These are phyloP conservation scores for Myotis myotis DNA, from an alignment of 2,797 vertebrate species.

Conservation along the genomic window DNA sequence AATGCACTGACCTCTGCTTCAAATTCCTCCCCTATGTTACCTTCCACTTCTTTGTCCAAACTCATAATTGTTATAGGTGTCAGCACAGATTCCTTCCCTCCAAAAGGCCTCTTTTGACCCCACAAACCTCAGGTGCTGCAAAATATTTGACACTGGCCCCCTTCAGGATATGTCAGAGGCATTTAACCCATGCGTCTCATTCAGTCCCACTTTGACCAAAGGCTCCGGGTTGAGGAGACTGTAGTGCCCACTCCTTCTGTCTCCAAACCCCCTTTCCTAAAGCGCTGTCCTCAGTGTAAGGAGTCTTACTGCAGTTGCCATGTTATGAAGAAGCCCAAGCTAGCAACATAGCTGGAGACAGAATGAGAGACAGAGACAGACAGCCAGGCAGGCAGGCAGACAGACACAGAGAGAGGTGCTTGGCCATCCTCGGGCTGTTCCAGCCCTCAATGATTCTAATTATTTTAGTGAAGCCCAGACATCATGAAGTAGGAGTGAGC, in stretches of 20 bases:
- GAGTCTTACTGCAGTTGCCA: neutral
- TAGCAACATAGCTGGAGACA: neutral
- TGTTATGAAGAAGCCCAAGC: neutral
- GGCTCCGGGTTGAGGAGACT: neutral
- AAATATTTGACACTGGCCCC: neutral
- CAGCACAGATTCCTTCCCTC: neutral
- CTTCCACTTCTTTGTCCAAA: neutral
- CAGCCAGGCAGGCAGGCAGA: too few relatives aligned
- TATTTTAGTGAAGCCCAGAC: neutral
- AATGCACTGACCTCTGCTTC: neutral
- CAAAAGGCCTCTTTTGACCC: neutral
- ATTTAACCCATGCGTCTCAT: neutral
- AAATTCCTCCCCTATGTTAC: neutral
- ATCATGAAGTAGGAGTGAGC: neutral
- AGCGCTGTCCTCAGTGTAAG: neutral
- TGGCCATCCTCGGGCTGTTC: accelerated
- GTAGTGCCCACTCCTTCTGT: neutral
- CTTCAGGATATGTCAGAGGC: neutral
- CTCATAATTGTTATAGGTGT: neutral
- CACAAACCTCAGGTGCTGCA: neutral
- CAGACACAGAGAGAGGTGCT: neutral
- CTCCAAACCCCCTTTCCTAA: neutral
- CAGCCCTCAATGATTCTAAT: neutral
- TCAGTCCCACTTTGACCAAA: neutral
- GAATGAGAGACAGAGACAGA: neutral